phyloP scores from a whole-genome alignment of 2,888 invertebrate species.

The Drosophila longiperda region DNA sequence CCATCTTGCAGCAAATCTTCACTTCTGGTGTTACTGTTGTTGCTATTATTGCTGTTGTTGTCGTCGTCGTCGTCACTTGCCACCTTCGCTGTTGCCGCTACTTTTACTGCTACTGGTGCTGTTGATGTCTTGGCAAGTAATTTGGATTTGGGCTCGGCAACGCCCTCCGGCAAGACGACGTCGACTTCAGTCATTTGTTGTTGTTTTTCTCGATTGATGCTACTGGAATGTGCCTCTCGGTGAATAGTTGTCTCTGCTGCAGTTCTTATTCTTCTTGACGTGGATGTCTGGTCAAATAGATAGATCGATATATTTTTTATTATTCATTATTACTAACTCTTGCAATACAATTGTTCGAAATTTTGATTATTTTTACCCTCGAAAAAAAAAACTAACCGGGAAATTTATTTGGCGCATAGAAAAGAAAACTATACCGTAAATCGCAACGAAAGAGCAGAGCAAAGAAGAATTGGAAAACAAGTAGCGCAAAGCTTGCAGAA shows the following conservation, averaged over 20 bases:
- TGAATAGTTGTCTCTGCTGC: conserved; percentile 49
- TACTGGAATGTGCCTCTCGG: conserved; percentile 56
- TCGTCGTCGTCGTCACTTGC: conserved; percentile 22
- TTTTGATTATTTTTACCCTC: conserved; percentile 5
- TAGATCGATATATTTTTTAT: conserved; percentile 35
- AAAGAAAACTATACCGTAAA: conserved; percentile 67
- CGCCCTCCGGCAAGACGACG: conserved; percentile 81
- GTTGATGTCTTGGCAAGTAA: conserved; percentile 63
- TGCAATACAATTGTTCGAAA: not conserved
- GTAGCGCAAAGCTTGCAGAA: conserved; percentile 56
- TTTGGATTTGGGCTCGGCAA: conserved; percentile 73
- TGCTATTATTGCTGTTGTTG: conserved; percentile 19
- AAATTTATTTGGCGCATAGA: conserved; percentile 68
- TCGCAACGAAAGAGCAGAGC: conserved; percentile 57
- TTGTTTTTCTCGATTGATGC: conserved; percentile 46
- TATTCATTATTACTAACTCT: not conserved
- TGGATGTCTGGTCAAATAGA: conserved; percentile 33
- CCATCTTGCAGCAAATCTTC: conserved; percentile 12
- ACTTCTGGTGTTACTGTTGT: conserved; percentile 33
- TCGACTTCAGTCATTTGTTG: conserved; percentile 83
- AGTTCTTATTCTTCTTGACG: conserved; percentile 13
- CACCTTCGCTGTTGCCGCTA: conserved; percentile 12
- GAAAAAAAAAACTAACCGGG: conserved; percentile 41
- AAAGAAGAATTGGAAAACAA: conserved; percentile 55
- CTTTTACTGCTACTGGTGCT: conserved; percentile 25